Evolutionary conservation across 2,797 vertebrate genomes (phyloP).

Genomic region (Crax fasciolata): DNA sequence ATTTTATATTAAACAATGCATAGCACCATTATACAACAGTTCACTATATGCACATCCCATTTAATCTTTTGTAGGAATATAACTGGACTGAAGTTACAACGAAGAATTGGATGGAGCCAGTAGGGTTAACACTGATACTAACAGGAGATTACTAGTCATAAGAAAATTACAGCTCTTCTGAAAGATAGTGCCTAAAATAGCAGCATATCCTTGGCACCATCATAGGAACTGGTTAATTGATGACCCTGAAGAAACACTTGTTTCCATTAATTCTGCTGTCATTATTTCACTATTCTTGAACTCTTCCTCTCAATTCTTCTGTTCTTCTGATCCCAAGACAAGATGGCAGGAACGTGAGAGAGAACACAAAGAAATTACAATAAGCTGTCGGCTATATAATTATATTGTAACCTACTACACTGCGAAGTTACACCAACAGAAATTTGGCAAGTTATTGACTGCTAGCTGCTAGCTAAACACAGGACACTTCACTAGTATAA

Average conservation of each 20-base stretch:
- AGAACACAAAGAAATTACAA: constrained; percentile 59
- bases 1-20: constrained; percentile 73
- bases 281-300: not conserved
- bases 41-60: constrained; percentile 75
- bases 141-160: constrained; percentile 54
- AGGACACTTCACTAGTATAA: constrained; percentile 51
- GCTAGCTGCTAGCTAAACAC: constrained; percentile 54
- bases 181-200: constrained; percentile 60
- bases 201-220: constrained; percentile 21
- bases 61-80: constrained; percentile 67
- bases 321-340: constrained; percentile 38
- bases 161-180: constrained; percentile 62
- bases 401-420: constrained; percentile 61
- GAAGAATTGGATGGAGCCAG: constrained; percentile 62
- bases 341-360: constrained; percentile 42
- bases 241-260: constrained; percentile 44
- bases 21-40: constrained; percentile 78
- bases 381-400: constrained; percentile 41
- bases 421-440: constrained; percentile 66
- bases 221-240: constrained; percentile 51
- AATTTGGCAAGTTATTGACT: constrained; percentile 32
- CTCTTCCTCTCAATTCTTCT: constrained; percentile 66
- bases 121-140: constrained; percentile 54
- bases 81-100: constrained; percentile 75
- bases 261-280: constrained; percentile 45